Percentiles rank a stretch among this genome's conserved stretches.
Conservation (phyloP, 92 coral and sea anemone species). For the Desmophyllum pertusum region DNA sequence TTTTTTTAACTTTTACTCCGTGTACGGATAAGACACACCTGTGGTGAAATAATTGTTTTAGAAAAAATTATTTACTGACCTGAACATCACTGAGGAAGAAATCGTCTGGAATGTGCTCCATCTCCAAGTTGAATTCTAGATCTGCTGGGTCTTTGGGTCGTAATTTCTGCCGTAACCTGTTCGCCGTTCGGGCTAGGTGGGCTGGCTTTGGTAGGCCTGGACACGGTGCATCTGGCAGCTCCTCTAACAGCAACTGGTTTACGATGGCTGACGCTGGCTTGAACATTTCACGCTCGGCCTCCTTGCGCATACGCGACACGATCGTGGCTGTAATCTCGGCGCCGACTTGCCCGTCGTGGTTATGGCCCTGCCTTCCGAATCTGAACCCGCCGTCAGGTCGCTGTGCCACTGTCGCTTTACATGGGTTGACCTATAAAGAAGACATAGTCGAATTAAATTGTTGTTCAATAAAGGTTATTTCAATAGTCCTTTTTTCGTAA, state of each 20-base stretch:
- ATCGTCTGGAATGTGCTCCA: constrained; percentile 5
- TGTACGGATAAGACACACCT: too few relatives aligned
- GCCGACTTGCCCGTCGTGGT: not conserved
- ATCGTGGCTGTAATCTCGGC: not conserved
- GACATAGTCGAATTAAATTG: not conserved
- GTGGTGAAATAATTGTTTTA: too few relatives aligned
- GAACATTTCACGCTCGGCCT: constrained; percentile 16
- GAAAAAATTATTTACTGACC: too few relatives aligned
- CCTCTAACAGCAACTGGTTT: not conserved
- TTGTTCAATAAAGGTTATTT: not conserved
- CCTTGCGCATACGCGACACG: not conserved
- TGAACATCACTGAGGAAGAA: too few relatives aligned
- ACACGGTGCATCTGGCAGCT: not conserved
- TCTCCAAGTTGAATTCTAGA: constrained; percentile 13
- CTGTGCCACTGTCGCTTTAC: constrained; percentile 30
- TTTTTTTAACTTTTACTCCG: too few relatives aligned
- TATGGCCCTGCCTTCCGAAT: not conserved
- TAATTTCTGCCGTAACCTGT: too few relatives aligned
- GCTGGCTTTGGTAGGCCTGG: too few relatives aligned
- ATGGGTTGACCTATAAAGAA: too few relatives aligned
- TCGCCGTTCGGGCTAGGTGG: too few relatives aligned
- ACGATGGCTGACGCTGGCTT: constrained; percentile 13
- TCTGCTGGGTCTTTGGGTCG: constrained; percentile 1
- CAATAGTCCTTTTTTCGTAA: not conserved
- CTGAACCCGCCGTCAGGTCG: constrained; percentile 21